Conservation (phyloP, 2,113 vertebrate species). For the Zosterops lateralis region DNA sequence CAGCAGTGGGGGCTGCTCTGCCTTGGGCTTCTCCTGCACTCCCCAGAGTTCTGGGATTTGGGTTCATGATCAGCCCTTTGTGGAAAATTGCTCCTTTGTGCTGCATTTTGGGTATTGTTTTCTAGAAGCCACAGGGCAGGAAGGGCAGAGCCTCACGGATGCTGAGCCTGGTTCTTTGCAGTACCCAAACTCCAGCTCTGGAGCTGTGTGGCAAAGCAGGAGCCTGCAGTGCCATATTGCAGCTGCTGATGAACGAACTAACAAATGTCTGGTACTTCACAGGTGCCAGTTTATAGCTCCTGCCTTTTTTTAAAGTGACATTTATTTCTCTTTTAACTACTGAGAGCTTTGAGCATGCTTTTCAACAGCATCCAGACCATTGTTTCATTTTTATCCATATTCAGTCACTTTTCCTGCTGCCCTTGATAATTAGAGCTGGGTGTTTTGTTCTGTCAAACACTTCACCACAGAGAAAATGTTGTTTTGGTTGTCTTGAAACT, state of each 20-base stretch:
- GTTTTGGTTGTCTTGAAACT: not conserved
- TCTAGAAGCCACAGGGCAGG: not conserved
- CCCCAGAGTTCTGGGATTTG: not conserved
- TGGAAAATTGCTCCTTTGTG: not conserved
- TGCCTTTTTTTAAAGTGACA: not conserved
- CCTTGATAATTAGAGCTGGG: not conserved
- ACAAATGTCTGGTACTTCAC: not conserved
- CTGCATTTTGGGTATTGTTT: not conserved
- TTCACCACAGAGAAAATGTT: not conserved
- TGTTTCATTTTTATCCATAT: not conserved
- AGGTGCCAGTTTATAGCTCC: not conserved
- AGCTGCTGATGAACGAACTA: not conserved
- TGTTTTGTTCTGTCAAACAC: not conserved
- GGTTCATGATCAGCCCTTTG: not conserved
- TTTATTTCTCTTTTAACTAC: not conserved
- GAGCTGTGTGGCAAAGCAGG: not conserved
- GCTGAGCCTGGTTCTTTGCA: fast-evolving
- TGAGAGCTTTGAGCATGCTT: not conserved
- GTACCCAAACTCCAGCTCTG: fast-evolving
- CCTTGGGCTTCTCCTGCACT: not conserved
- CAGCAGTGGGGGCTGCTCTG: not conserved
- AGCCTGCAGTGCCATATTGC: not conserved
- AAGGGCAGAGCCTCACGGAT: not conserved
- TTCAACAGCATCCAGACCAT: not conserved
- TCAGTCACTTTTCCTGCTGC: not conserved